These are phyloP conservation scores for Labrus mixtus DNA, from an alignment of 2,113 vertebrate genomes.

Conservation along the genomic window DNA sequence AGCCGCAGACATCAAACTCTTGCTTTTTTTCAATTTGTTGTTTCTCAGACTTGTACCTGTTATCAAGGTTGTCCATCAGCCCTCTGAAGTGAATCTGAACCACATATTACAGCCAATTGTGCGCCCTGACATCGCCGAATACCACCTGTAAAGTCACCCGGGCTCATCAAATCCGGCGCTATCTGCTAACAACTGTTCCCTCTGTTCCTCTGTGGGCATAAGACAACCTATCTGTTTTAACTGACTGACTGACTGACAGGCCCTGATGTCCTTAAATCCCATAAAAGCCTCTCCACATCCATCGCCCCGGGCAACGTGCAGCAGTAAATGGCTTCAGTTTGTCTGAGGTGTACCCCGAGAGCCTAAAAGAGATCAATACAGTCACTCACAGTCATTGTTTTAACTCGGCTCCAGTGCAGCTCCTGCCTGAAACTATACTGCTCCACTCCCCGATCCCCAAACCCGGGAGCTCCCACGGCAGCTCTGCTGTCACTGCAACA, in stretches of 20 bases:
- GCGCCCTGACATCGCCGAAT: constrained; percentile 16
- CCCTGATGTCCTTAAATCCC: constrained; percentile 65
- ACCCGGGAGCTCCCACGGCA: constrained; percentile 29
- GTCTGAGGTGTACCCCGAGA: constrained; percentile 64
- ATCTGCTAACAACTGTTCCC: constrained; percentile 50
- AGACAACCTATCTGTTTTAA: constrained; percentile 52
- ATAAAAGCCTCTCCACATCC: constrained; percentile 63
- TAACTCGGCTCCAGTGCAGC: constrained; percentile 41
- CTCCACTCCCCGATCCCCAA: constrained; percentile 29
- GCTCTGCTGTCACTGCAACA: constrained; percentile 33
- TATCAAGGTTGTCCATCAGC: constrained; percentile 22
- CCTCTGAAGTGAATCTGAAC: constrained; percentile 5
- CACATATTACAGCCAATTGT: constrained; percentile 2
- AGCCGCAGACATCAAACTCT: not conserved
- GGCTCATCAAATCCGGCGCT: constrained; percentile 42
- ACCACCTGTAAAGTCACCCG: constrained; percentile 30
- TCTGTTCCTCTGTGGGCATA: constrained; percentile 31
- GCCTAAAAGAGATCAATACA: constrained; percentile 66
- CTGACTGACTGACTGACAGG: constrained; percentile 67
- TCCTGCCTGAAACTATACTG: constrained; percentile 54
- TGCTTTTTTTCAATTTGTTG: not conserved
- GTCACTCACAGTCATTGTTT: constrained; percentile 64
- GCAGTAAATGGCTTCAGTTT: constrained; percentile 68
- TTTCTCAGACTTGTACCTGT: not conserved
- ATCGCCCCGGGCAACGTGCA: constrained; percentile 62